Conservation (phyloP, 2,113 vertebrate species). For the Chiloscyllium plagiosum region DNA sequence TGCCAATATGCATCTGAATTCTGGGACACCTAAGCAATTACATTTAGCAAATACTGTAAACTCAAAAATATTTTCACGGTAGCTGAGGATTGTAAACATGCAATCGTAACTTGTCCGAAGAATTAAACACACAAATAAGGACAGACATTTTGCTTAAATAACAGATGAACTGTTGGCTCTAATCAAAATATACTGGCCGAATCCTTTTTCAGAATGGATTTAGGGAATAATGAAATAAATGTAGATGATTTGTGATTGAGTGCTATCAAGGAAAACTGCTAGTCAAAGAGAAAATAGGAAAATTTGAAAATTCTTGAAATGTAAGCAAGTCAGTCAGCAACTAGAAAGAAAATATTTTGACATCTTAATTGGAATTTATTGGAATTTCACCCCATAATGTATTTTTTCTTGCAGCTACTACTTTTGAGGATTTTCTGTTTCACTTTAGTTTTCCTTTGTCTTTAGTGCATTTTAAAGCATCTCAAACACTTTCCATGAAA, state of each 20-base stretch:
- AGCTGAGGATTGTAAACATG: neutral
- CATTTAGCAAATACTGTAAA: neutral
- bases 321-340: neutral
- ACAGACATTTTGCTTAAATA: neutral
- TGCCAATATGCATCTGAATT: neutral
- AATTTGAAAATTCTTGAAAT: neutral
- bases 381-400: neutral
- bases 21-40: conserved; percentile 25
- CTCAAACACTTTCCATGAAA: neutral
- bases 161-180: neutral
- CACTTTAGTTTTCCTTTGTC: neutral
- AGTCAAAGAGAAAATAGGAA: neutral
- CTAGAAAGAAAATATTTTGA: neutral
- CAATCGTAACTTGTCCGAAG: neutral
- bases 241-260: neutral
- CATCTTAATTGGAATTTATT: neutral
- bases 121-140: neutral
- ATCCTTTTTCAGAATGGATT: neutral
- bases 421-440: neutral
- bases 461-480: neutral
- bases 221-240: neutral
- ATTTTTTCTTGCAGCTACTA: neutral
- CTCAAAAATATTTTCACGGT: neutral
- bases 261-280: neutral
- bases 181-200: neutral